Base-by-base conservation (phyloP, 2,113 vertebrate genomes). In the Collichthys lucidus region DNA sequence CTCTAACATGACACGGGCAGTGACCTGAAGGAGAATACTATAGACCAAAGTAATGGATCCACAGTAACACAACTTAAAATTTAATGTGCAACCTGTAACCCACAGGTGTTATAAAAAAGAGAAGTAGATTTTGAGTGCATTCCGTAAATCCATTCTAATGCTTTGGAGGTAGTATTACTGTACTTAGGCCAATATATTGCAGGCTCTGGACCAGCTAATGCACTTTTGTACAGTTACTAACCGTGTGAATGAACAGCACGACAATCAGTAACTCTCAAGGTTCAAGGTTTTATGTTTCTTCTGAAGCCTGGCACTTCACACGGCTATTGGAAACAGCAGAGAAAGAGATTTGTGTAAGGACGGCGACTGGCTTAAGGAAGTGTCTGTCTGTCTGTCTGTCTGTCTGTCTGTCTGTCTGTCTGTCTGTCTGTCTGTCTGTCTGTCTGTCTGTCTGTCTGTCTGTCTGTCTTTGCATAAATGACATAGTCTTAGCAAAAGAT, bases 1-100 rank as follows among this genome's bases (percentile, higher is more conserved):
- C 63, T 72, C 46, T 40, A 29, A 77, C 56, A 87, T 82, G 75
- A 77, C 82, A 80, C 52, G 77, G 86, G 70, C 77, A 68, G 5
- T 86, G 67, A 83, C 79, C 80, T 67, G 59, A 75, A 73, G 16
- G 20, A 69, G 15, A n/a, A 61, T 9, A 2, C 11, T 50, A 73
- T 50, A 73, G 31, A 55, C 52, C 10, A 24, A 49, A 5, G 72
- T 85, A 78, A 80, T 71, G 35, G 68, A 85, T 74, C 26, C 46
- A 63, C 35, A 47, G 49, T 52, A 50, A 64, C 19, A 60, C 42
- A 68, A 56, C 40, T 55, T 35, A 2, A 72, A 42, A 57, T 77
- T 55, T 31, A 74, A 57, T 20, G 17, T 9, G 5, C 9, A 69
- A 10, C 31, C 16, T 57, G 16, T 26, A 52, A 73, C 53, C 53